Evolutionary conservation across 2,888 invertebrate genomes (phyloP).

Genomic region (Meandrusa payeni): DNA sequence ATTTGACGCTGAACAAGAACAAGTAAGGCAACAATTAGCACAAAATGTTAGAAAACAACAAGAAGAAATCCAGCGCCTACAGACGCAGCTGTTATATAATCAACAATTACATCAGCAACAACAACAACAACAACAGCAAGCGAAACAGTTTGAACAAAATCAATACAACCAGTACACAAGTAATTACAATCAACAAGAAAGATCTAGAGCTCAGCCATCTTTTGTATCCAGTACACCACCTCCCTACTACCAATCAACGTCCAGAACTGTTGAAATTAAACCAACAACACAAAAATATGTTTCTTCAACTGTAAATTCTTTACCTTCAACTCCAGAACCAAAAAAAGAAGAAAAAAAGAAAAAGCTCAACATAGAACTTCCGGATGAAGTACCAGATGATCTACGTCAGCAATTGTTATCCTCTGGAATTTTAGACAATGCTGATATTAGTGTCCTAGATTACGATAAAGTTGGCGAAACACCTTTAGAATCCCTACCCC

Average conservation of each 20-base stretch:
- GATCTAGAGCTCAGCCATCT: conserved; percentile 52
- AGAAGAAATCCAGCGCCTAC: conserved; percentile 75
- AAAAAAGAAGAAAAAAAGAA: conserved; percentile 79
- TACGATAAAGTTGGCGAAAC: conserved; percentile 94
- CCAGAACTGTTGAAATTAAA: conserved; percentile 70
- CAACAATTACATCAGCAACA: conserved; percentile 60
- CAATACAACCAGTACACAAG: conserved; percentile 39
- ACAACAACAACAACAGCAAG: conserved; percentile 40
- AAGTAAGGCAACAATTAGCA: conserved; percentile 63
- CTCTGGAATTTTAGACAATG: conserved; percentile 92
- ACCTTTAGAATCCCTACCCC: conserved; percentile 89
- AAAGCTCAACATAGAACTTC: conserved; percentile 81
- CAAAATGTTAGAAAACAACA: conserved; percentile 76
- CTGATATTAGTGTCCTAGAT: conserved; percentile 92
- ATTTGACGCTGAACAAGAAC: conserved; percentile 61
- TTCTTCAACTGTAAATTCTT: conserved; percentile 71
- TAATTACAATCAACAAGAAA: conserved; percentile 55
- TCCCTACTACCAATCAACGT: conserved; percentile 63
- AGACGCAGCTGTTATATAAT: conserved; percentile 57
- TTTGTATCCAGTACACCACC: conserved; percentile 57
- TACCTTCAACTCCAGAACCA: conserved; percentile 62
- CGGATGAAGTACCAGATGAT: conserved; percentile 94
- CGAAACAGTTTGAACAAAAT: conserved; percentile 37
- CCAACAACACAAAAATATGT: conserved; percentile 75
- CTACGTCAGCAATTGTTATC: conserved; percentile 89